Evolutionary conservation across 2,888 invertebrate species (phyloP).

Genomic region (Kryphioiulus occultus): DNA sequence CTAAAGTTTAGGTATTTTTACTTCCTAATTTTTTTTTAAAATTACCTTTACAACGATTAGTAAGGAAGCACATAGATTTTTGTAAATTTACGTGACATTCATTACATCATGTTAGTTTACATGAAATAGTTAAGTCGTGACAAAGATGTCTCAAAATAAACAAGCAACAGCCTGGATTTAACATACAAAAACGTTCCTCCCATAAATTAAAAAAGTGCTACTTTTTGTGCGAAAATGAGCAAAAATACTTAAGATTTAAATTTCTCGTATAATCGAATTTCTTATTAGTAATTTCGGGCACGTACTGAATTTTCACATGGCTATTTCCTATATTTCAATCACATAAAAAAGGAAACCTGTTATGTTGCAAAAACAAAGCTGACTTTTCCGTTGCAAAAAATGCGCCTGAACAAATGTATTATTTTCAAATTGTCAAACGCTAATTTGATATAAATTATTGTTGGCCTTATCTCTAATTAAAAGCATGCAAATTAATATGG

Average conservation of each 20-base stretch:
- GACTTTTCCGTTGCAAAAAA: background rate
- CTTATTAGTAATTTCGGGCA: background rate
- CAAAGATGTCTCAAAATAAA: background rate
- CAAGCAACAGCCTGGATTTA: background rate
- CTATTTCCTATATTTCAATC: conserved; percentile 37
- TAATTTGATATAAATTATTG: background rate
- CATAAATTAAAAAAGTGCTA: background rate
- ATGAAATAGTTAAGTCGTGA: background rate
- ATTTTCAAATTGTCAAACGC: conserved; percentile 15
- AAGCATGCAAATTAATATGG: background rate
- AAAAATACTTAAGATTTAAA: background rate
- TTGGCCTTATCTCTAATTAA: background rate
- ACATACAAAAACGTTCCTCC: background rate
- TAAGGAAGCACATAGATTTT: background rate
- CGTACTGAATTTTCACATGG: background rate
- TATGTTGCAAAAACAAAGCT: background rate
- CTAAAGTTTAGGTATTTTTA: no score
- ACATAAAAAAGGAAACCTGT: background rate
- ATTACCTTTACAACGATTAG: background rate
- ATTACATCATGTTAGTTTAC: background rate
- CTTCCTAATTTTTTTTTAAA: no score
- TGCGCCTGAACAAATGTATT: background rate
- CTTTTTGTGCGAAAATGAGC: background rate
- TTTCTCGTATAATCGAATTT: background rate
- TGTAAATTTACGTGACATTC: background rate